Percentiles rank a stretch among this genome's conserved stretches.
Conservation (phyloP, 23 tunicate species). For the Oikopleura dioica region DNA sequence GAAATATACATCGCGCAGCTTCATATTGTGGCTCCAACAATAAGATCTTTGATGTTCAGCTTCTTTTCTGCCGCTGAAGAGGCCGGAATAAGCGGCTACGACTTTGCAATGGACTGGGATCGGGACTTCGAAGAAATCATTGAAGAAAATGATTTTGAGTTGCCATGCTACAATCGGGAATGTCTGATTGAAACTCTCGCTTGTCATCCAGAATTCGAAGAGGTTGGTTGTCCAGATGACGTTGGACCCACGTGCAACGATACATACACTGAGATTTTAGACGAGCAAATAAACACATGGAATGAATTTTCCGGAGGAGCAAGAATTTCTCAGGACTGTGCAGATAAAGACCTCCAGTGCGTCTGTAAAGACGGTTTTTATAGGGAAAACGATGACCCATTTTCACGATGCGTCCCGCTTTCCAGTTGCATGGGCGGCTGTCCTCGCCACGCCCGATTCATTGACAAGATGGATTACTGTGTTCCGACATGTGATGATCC, state of each 20-base stretch:
- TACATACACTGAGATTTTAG: neutral
- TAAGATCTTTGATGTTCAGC: no score
- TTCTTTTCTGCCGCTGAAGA: neutral
- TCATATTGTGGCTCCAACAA: neutral
- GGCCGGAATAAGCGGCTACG: neutral
- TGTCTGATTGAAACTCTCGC: neutral
- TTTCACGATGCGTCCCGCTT: neutral
- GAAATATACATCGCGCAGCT: neutral
- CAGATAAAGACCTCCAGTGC: neutral
- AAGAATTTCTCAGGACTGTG: neutral
- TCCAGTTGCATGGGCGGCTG: neutral
- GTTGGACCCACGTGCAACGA: neutral
- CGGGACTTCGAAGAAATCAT: neutral
- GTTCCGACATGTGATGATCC: neutral
- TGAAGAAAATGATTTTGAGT: neutral
- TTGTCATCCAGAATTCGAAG: neutral
- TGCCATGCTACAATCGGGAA: neutral
- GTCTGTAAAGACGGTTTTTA: neutral
- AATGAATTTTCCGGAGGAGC: neutral
- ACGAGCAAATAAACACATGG: neutral
- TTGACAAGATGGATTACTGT: neutral
- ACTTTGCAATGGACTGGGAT: neutral
- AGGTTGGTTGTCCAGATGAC: neutral
- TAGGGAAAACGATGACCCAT: neutral
- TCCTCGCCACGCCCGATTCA: neutral